Percentiles rank a stretch among this genome's conserved stretches.
Conservation (phyloP, 1,140 invertebrate genomes). For the Mizuhopecten yessoensis region DNA sequence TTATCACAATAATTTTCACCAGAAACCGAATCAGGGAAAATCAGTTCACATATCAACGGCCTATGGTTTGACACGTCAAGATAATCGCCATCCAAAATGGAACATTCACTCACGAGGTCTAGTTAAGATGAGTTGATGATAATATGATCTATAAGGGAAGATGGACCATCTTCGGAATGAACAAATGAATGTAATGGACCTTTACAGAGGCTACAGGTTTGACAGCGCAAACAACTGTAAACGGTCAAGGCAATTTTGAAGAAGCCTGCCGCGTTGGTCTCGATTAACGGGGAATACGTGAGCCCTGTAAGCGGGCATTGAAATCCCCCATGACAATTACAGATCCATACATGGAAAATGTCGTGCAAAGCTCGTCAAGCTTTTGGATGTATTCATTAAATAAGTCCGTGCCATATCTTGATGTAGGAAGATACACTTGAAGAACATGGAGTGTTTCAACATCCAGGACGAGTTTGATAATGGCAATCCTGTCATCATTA, state of each 20-base stretch:
- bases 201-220: background rate
- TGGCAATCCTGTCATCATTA: background rate
- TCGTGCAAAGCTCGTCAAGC: background rate
- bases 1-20: background rate
- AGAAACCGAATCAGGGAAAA: background rate
- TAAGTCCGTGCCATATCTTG: background rate
- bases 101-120: background rate
- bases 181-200: background rate
- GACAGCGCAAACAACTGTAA: background rate
- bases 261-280: background rate
- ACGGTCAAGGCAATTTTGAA: background rate
- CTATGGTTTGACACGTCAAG: background rate
- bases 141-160: background rate
- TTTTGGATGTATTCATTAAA: background rate
- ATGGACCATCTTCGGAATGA: background rate
- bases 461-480: background rate
- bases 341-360: background rate
- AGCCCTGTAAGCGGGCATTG: background rate
- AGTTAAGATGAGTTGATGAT: background rate
- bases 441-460: background rate
- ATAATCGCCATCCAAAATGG: background rate
- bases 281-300: background rate
- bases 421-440: background rate
- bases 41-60: background rate
- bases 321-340: background rate